Percentiles rank a stretch among this genome's conserved stretches.
phyloP scores from a whole-genome alignment of 1,140 invertebrate genomes.

The Aphelinus certus region DNA sequence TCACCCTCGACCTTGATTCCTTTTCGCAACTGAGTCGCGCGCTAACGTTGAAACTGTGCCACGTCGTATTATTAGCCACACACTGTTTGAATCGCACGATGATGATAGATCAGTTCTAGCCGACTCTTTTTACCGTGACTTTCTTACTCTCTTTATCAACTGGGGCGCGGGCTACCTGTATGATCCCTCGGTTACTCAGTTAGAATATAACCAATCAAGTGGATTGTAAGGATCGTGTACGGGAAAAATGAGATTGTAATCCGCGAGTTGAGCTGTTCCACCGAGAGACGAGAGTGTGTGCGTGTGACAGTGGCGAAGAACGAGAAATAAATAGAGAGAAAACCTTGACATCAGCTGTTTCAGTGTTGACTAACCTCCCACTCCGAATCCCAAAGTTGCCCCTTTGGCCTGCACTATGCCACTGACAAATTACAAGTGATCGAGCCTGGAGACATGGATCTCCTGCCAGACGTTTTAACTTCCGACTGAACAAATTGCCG shows the following conservation, averaged over 20 bases:
- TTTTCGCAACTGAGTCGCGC: slow-evolving; percentile 32
- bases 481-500: too few relatives aligned
- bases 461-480: too few relatives aligned
- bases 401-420: not conserved
- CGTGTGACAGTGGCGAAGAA: not conserved
- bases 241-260: not conserved
- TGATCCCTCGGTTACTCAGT: too few relatives aligned
- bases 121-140: slow-evolving; percentile 36
- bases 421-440: too few relatives aligned
- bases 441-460: too few relatives aligned
- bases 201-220: too few relatives aligned
- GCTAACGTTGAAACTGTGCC: slow-evolving; percentile 38
- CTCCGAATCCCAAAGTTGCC: slow-evolving; percentile 30
- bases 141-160: slow-evolving; percentile 34
- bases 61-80: slow-evolving; percentile 39
- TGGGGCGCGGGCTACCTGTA: not conserved
- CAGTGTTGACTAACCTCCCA: slow-evolving; percentile 33
- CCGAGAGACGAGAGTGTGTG: not conserved
- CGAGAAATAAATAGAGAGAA: slow-evolving; percentile 35
- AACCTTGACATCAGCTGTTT: slow-evolving; percentile 38
- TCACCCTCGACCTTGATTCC: slow-evolving; percentile 32
- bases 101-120: slow-evolving; percentile 29
- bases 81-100: slow-evolving; percentile 20
- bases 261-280: slow-evolving; percentile 24
- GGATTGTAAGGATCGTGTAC: too few relatives aligned